Evolutionary conservation across 2,113 vertebrate genomes (phyloP), one percentile per base, ranked within the genome.

Genomic region (Percina caprodes): DNA sequence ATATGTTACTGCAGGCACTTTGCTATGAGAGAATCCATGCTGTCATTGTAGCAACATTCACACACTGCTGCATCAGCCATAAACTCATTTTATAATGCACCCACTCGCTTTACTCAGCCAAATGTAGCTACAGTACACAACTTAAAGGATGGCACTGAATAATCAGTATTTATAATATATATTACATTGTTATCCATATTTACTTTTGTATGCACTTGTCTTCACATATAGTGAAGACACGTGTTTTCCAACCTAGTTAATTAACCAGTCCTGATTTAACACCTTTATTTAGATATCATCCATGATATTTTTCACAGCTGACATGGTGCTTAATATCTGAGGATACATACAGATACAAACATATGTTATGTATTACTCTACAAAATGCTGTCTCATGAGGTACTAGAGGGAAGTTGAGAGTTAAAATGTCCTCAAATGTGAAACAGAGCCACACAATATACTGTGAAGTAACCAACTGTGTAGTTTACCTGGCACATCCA

Each of bases 131-230:
- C n/a, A 67, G 8, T 21, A 76, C 19, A 19, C 23, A 42, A 30
- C 45, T 56, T 35, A 35, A 69, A 74, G 56, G 56, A 52, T 55
- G 56, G 46, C 23, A 59, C 66, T 67, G 21, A 46, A 65, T 51
- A 51, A 56, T 72, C 13, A 30, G 23, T 59, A 16, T 67, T 14
- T 58, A 15, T 30, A 52, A 66, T 67, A 46, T 33, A 9, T 59
- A 30, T 72, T 15, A 35, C 19, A 69, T 15, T 52, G 18, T 42
- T 42, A 42, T 42, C 39, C 39, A 42, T 42, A 42, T 42, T 49
- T 48, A 16, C 24, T 46, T 24, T 18, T 49, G 24, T 51, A 49
- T 42, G 19, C 21, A 2, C n/a, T 26, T 8, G 4, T 66, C 42
- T 59, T 30, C 3, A 9, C 56, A 59, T 30, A 3, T 16, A 59